Base-by-base conservation (phyloP, 2,797 vertebrate species). In the Carapus acus region DNA sequence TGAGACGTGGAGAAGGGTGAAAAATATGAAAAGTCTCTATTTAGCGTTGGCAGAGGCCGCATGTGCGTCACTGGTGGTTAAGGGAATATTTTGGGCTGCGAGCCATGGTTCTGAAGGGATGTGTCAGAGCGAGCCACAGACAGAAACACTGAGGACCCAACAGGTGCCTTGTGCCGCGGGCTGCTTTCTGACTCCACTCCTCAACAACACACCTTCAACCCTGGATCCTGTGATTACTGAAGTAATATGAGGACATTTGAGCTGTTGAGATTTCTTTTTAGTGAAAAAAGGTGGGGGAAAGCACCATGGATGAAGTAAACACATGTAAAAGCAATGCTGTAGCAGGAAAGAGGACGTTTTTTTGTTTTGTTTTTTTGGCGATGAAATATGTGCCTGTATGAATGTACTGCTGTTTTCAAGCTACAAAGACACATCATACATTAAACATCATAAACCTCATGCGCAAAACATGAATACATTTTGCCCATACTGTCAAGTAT, bases 61-160 rank as follows among this genome's bases (percentile, higher is more conserved):
- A 64, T 78, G 60, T 86, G 85, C 85, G 85, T 89, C 86, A 89
- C 61, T 67, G 68, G 81, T 45, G 80, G 85, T 88, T 80, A 69
- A 62, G 65, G 79, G 80, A 88, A 84, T 71, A 65, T 80, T 74
- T 75, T 63, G 61, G 79, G 78, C 82, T 74, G 51, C 7, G 7
- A 83, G 85, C 79, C 63, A 85, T 46, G 63, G 62, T 81, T 82
- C 65, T 79, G 56, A 56, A 48, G 67, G 79, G 81, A 84, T 83
- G 79, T 86, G 86, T 85, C 65, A 52, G 67, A 85, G 82, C 79
- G 62, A 54, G 79, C 58, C 48, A 49, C 62, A 78, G 73, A 82
- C 75, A 71, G 45, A 65, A 68, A 74, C 70, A 73, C 45, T 1
- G 27, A 53, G 31, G 67, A 73, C 55, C 68, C 62, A 67, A 64